Percentiles rank a stretch among this genome's conserved stretches.
Conservation (phyloP, 53 echinoderm and acorn worm genomes). For the Paelopatides confundens region DNA sequence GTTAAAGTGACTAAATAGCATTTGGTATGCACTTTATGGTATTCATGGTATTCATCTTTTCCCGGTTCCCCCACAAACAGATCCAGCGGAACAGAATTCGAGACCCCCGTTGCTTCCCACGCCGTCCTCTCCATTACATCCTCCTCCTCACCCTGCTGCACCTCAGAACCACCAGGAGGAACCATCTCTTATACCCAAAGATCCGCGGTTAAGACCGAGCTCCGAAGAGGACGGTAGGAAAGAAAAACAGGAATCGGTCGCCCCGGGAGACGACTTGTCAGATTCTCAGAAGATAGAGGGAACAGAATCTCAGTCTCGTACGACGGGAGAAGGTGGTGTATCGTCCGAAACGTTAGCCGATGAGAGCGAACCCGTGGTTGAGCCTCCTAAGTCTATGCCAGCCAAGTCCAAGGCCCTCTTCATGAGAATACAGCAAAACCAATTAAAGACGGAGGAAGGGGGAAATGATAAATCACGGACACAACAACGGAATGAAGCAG, state of each 20-base stretch:
- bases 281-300: not conserved
- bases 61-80: not conserved
- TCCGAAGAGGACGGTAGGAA: not conserved
- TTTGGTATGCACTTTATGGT: too few relatives aligned
- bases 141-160: not conserved
- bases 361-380: not conserved
- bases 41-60: too few relatives aligned
- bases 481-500: not conserved
- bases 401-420: constrained; percentile 92
- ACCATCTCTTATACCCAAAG: not conserved
- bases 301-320: not conserved
- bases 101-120: constrained; percentile 8
- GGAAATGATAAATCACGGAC: constrained; percentile 16
- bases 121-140: not conserved
- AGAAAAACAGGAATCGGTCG: not conserved
- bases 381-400: constrained; percentile 67
- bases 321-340: not conserved
- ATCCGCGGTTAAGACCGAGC: not conserved
- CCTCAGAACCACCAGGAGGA: not conserved
- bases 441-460: constrained; percentile 60
- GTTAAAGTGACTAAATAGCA: too few relatives aligned
- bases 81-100: constrained; percentile 3
- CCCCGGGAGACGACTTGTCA: not conserved
- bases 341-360: not conserved
- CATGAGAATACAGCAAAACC: constrained; percentile 97